phyloP scores from a whole-genome alignment of 2,888 invertebrate genomes.

The Meteorus cinctellus region DNA sequence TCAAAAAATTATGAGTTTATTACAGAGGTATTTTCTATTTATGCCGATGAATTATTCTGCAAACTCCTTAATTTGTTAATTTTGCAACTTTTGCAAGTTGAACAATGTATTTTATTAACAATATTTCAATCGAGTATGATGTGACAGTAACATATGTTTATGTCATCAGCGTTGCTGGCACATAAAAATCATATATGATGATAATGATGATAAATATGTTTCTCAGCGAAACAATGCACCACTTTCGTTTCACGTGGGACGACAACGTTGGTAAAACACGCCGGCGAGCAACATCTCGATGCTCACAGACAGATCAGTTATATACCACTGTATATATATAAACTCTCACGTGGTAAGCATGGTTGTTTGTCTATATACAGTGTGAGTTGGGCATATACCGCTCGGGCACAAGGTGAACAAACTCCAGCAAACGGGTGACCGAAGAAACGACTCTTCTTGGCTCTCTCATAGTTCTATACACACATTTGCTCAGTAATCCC shows the following conservation, averaged over 20 bases:
- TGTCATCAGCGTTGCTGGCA: neutral
- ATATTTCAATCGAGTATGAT: too few relatives aligned
- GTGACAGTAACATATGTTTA: too few relatives aligned
- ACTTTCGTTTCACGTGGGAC: conserved; percentile 16
- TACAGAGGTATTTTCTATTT: too few relatives aligned
- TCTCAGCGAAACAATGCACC: neutral
- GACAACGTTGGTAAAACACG: neutral
- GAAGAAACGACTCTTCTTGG: conserved; percentile 26
- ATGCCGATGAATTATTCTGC: too few relatives aligned
- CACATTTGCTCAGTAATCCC: neutral
- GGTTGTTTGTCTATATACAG: conserved; percentile 20
- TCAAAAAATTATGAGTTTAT: too few relatives aligned
- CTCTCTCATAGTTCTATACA: conserved; percentile 17
- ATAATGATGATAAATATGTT: conserved; percentile 4
- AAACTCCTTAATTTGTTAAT: too few relatives aligned
- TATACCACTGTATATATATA: neutral
- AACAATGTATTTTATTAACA: too few relatives aligned
- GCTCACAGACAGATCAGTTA: neutral
- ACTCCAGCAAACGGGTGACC: conserved; percentile 52
- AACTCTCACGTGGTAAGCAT: conserved; percentile 4
- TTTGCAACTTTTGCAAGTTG: too few relatives aligned
- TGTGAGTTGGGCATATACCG: conserved; percentile 19
- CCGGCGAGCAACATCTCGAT: neutral
- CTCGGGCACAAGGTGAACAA: conserved; percentile 60
- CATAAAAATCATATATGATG: neutral